phyloP scores from a whole-genome alignment of 2,113 vertebrate species.

The Calypte anna region DNA sequence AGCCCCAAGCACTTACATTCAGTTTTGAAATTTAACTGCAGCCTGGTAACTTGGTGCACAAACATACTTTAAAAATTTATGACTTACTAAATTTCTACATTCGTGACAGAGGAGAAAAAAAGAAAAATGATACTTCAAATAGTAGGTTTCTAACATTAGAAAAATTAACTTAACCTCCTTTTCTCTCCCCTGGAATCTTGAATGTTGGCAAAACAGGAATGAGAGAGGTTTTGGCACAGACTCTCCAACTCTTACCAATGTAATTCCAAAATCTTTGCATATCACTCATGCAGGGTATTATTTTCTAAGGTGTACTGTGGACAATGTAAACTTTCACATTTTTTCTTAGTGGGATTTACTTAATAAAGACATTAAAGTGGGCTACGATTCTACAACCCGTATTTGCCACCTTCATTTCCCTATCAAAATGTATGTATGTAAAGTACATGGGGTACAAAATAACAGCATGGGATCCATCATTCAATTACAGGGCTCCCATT shows the following conservation, averaged over 20 bases:
- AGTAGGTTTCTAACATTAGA: neutral
- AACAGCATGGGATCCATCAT: slow-evolving; percentile 44
- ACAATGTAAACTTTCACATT: neutral
- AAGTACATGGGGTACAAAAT: slow-evolving; percentile 29
- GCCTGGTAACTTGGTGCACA: neutral
- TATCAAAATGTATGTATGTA: neutral
- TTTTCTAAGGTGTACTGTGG: neutral
- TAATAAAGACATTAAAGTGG: neutral
- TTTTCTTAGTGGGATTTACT: neutral
- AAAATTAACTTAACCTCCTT: neutral
- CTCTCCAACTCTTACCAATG: neutral
- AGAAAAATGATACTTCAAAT: neutral
- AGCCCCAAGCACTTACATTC: neutral
- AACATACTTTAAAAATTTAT: neutral
- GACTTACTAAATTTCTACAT: neutral
- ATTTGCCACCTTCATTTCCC: neutral
- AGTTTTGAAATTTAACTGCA: neutral
- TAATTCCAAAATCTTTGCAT: neutral
- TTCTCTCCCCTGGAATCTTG: neutral
- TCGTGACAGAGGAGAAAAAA: neutral
- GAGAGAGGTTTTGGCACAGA: neutral
- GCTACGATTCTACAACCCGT: neutral
- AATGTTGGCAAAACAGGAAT: neutral
- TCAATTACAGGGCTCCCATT: slow-evolving; percentile 46
- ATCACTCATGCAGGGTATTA: neutral